Base-by-base conservation (phyloP, 2,888 invertebrate genomes). In the Oxystoma pomonae region DNA sequence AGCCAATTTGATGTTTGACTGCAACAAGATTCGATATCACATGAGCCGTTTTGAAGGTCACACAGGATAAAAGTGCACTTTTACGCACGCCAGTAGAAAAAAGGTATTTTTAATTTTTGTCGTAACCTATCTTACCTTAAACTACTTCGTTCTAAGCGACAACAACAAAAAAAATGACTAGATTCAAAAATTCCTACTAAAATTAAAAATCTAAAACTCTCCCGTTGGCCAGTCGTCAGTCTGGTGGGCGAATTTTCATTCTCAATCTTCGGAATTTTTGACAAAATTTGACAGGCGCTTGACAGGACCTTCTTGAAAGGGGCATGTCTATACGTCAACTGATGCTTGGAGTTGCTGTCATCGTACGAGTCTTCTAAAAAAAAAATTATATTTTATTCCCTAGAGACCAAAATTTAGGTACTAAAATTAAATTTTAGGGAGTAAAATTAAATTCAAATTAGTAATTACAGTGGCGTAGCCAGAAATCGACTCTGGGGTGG, bases 161-260 rank as follows among this genome's bases (percentile, higher is more conserved):
- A 35, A 35, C 12, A 3, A 12, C 12, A 35, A 22, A 20, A 35
- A 16, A 58, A 57, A 50, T 35, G 67, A 65, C 65, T 67, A 65
- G 65, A 65, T 52, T 16, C 49, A 50, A 9, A 50, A 20, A 51
- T 58, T 16, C 60, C 64, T 64, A 61, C 19, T 12, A 57, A 20
- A 57, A 20, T 18, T 3, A 61, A 62, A 20, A 67, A 67, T 67
- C 63, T 63, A 67, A 67, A 64, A 64, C 64, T 65, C 61, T 65
- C 49, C 22, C 60, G 35, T 35, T 35, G 35, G 12, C 12, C 35
- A 35, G 51, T 64, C 55, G 16, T 68, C 67, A 75, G 60, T 76
- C 76, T 19, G 75, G 76, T 51, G 76, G 76, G 61, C 73, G 75
- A 66, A 72, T 73, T 72, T 73, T 75, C 75, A 75, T 76, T 68